Base-by-base conservation (phyloP, 2,888 invertebrate species). In the Ormyrus thymus region DNA sequence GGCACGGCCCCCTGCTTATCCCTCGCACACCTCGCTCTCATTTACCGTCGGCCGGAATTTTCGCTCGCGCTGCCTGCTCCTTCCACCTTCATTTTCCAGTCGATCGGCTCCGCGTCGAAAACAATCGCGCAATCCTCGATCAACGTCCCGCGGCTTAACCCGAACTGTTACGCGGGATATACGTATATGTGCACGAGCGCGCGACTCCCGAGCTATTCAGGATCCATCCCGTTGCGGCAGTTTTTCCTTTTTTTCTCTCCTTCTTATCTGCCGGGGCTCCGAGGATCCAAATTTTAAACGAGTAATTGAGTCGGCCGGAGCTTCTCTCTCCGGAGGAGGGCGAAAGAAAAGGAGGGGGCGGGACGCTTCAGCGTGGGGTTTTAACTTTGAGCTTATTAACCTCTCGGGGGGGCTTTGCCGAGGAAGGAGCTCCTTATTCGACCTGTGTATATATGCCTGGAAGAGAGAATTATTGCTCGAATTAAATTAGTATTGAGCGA, bases 241-340 rank as follows among this genome's bases (percentile, higher is more conserved):
- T 65, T 15, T 51, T 51, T 15, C 55, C 9, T 56, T 56, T 10
- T 59, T 59, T 10, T 59, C 11, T 5, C 29, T 59, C 11, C 6
- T 59, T 10, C 13, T 11, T 62, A 55, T 61, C 13, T 10, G 7
- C 6, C 51, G 51, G 4, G 29, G 13, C 9, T 66, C 66, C 66
- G 45, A 43, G 15, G 56, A 43, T 48, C 73, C 46, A 65, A 64
- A 56, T 73, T 73, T 73, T 65, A 73, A 73, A 56, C 56, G 73
- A 56, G 65, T 56, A 73, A 73, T 73, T 48, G 73, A 73, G 55
- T 73, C 53, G n/a, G 13, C 48, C 2, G 69, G 2, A 15, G 46
- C 7, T 29, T 59, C 59, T 15, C 13, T 59, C 59, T 15, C 13
- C 56, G n/a, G 46, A 59, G 11, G 7, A 55, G 10, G n/a, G 11